phyloP scores from a whole-genome alignment of 2,797 vertebrate species.

The Cichlasoma orientale region DNA sequence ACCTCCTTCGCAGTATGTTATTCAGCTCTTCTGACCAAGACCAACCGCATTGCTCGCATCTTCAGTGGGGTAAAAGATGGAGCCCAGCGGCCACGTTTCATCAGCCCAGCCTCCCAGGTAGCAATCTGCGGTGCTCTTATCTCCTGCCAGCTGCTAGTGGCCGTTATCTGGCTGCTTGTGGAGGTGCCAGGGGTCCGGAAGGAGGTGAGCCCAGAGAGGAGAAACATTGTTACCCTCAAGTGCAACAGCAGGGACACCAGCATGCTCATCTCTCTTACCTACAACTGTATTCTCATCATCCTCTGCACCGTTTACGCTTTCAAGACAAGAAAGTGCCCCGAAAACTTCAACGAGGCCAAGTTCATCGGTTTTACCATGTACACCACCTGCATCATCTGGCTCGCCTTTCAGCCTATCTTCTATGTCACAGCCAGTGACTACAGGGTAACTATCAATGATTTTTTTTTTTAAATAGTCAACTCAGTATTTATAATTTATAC shows the following conservation, averaged over 20 bases:
- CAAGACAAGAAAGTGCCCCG: slow-evolving; percentile 98
- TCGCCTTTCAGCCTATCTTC: slow-evolving; percentile 99
- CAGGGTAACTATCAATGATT: slow-evolving; percentile 83
- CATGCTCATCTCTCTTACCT: slow-evolving; percentile 95
- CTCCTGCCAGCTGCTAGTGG: slow-evolving; percentile 94
- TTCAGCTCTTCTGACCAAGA: slow-evolving; percentile 96
- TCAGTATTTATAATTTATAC: slow-evolving; percentile 6
- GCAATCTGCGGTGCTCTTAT: slow-evolving; percentile 94
- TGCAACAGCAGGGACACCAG: slow-evolving; percentile 95
- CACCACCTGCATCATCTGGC: slow-evolving; percentile 99
- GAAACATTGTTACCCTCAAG: slow-evolving; percentile 94
- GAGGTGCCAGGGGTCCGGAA: slow-evolving; percentile 94
- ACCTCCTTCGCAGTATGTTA: slow-evolving; percentile 97
- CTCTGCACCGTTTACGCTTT: slow-evolving; percentile 99
- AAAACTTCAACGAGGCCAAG: slow-evolving; percentile 99
- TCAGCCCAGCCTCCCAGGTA: slow-evolving; percentile 95
- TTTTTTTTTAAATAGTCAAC: neutral
- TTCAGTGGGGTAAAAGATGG: slow-evolving; percentile 94
- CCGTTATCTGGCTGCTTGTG: slow-evolving; percentile 91
- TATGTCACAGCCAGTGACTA: slow-evolving; percentile 98
- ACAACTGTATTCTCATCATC: slow-evolving; percentile 95
- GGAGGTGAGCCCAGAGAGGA: slow-evolving; percentile 90
- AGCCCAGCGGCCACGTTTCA: slow-evolving; percentile 92
- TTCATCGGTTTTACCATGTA: slow-evolving; percentile 99
- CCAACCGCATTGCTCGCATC: slow-evolving; percentile 96